Base-by-base conservation (phyloP, 2,797 vertebrate species). In the Sylvilagus floridanus region DNA sequence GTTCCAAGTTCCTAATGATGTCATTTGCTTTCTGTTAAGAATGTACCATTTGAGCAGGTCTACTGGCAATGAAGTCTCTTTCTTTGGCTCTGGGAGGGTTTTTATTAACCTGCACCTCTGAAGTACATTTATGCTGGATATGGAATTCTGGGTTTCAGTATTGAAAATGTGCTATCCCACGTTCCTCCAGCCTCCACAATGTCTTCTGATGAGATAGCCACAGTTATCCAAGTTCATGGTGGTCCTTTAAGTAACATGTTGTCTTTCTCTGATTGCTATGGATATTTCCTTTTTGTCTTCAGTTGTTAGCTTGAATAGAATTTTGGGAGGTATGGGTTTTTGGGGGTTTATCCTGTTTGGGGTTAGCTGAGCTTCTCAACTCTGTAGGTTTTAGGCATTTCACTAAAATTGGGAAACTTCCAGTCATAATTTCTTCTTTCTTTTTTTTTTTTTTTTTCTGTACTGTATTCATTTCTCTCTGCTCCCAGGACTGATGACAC, bases 331-430 rank as follows among this genome's bases (percentile, higher is more conserved):
- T 62, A 60, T 72, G 10, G 1, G 24, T 60, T 63, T 73, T 63
- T 87, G 62, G 26, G 42, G 10, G n/a, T 9, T 65, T 76, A 52
- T 42, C 3, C 32, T 82, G 16, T 52, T 82, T 77, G 62, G 78
- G 28, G 78, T 69, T 90, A 81, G 42, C 54, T 77, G 37, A 84
- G 22, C 54, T 68, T 87, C 60, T 75, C 60, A 68, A 30, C 24
- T 69, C 52, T 78, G 52, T 78, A 79, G 37, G 22, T 65, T 88
- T 88, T 79, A n/a, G 79, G 50, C 78, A 6, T 69, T 91, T 84
- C 54, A 24, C 4, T 63, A 73, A 57, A 71, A 79, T 42, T 37
- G 16, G 17, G 63, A 66, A 35, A 16, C 47, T 87, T 92, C 72
- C 54, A 77, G 50, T 78, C 35, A 52, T 73, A 81, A 37, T 72